These are phyloP conservation scores for Papilio protenor DNA, from an alignment of 2,888 invertebrate species.

Conservation along the genomic window DNA sequence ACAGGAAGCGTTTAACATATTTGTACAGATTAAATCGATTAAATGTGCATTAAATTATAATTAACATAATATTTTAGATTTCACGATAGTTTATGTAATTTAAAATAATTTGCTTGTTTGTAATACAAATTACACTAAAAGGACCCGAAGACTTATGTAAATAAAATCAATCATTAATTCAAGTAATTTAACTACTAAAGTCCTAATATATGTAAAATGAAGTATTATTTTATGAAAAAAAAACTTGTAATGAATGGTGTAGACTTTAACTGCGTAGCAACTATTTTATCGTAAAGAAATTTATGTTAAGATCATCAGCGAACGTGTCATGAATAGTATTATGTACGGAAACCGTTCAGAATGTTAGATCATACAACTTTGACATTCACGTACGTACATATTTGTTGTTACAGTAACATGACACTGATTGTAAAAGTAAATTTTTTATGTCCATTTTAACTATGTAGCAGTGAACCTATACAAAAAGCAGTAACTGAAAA, in stretches of 20 bases:
- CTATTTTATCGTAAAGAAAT: neutral
- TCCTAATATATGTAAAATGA: no score
- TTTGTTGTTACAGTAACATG: neutral
- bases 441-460: neutral
- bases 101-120: no score
- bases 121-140: neutral
- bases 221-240: no score
- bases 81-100: no score
- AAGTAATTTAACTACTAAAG: neutral
- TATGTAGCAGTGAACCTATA: neutral
- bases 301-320: neutral
- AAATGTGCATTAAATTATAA: neutral
- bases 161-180: no score
- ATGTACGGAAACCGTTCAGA: conserved; percentile 2
- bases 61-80: no score
- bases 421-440: neutral
- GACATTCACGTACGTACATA: conserved; percentile 2
- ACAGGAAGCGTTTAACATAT: neutral
- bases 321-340: neutral
- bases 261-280: neutral
- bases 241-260: no score
- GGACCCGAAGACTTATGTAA: no score
- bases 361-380: conserved; percentile 3
- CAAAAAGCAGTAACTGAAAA: neutral
- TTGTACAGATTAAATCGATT: conserved; percentile 1